phyloP scores from a whole-genome alignment of 2,113 vertebrate species.

The Halcyon senegalensis region DNA sequence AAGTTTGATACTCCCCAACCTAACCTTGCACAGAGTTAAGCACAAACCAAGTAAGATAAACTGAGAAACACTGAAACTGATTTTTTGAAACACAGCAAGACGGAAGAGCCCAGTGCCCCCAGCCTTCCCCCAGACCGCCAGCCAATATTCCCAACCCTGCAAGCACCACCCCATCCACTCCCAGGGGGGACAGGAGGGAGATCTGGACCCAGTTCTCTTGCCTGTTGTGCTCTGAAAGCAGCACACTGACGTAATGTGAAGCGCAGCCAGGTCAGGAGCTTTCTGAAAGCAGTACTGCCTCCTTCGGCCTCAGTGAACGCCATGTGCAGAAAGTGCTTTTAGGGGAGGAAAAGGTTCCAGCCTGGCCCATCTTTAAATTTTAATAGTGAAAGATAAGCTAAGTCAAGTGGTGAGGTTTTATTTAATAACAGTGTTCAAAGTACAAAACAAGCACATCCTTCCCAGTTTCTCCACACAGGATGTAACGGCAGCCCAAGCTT shows the following conservation, averaged over 20 bases:
- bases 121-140: too few species aligned
- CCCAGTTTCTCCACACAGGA: background rate
- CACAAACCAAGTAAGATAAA: background rate
- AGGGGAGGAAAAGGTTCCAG: background rate
- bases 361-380: background rate
- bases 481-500: background rate
- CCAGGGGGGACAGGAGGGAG: fast-evolving
- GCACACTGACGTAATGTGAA: fast-evolving
- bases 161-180: fast-evolving
- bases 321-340: background rate
- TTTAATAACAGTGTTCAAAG: background rate
- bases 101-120: background rate
- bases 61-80: background rate
- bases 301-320: background rate
- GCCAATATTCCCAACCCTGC: background rate
- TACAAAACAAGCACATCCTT: background rate
- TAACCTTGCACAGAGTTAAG: background rate
- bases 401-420: background rate
- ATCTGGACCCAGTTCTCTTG: too few species aligned
- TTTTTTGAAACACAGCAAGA: background rate
- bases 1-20: background rate
- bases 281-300: background rate
- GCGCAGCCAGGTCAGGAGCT: background rate
- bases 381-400: background rate
- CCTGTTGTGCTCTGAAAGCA: background rate